A percentile compares a stretch with the other conserved stretches of the same genome.
These are phyloP conservation scores for Typhlichthys eigenmanni DNA, from an alignment of 2,797 vertebrate genomes.

Conservation along the genomic window DNA sequence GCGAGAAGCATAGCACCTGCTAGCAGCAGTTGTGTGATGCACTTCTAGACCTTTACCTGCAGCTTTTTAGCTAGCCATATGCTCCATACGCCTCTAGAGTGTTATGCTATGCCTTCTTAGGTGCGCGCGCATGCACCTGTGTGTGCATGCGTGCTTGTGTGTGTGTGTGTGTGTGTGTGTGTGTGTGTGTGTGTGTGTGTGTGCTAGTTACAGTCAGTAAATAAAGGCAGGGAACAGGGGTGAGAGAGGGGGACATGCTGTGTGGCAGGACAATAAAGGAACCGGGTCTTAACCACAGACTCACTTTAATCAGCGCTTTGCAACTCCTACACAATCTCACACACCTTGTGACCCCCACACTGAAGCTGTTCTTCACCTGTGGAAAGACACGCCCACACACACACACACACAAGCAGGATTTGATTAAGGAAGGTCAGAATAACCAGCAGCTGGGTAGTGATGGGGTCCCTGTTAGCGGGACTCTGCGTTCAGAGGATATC, in stretches of 20 bases:
- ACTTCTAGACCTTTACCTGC: too few relatives aligned
- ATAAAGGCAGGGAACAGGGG: slow-evolving; percentile 52
- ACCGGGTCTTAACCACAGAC: slow-evolving; percentile 56
- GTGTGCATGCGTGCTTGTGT: neutral
- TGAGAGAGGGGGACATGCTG: slow-evolving; percentile 28
- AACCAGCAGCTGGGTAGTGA: slow-evolving; percentile 46
- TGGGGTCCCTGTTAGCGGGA: slow-evolving; percentile 38
- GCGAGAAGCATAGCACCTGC: too few relatives aligned
- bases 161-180: neutral
- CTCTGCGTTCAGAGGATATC: slow-evolving; percentile 33
- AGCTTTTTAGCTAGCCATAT: too few relatives aligned
- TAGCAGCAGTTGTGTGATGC: too few relatives aligned
- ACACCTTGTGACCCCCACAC: neutral
- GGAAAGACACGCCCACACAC: slow-evolving; percentile 20
- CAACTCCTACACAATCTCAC: slow-evolving; percentile 1
- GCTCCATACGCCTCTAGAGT: too few relatives aligned
- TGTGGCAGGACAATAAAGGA: slow-evolving; percentile 42
- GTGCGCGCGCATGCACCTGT: neutral
- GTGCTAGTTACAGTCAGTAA: slow-evolving; percentile 59
- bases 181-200: slow-evolving; percentile 1
- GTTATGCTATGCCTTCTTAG: too few relatives aligned
- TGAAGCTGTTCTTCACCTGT: neutral
- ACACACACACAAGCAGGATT: slow-evolving; percentile 37
- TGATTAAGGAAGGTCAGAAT: slow-evolving; percentile 60
- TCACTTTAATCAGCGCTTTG: slow-evolving; percentile 67